Evolutionary conservation across 2,113 vertebrate genomes (phyloP).

Genomic region (Pituophis catenifer): DNA sequence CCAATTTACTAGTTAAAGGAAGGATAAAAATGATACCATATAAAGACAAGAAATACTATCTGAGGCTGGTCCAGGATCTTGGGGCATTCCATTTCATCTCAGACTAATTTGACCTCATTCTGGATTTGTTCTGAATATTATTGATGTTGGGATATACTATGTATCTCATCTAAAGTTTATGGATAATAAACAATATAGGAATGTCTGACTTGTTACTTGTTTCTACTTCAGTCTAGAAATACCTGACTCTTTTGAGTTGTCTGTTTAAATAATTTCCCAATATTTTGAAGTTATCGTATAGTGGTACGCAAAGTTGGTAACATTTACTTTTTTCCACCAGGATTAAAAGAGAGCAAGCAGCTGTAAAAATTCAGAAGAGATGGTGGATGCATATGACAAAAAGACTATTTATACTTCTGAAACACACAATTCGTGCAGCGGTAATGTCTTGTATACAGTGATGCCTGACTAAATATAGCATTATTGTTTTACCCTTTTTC

Average conservation of each 20-base stretch:
- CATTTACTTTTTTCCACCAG: slow-evolving; percentile 24
- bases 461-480: not conserved
- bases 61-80: not conserved
- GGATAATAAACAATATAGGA: not conserved
- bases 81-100: not conserved
- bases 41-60: not conserved
- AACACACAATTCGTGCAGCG: slow-evolving; percentile 56
- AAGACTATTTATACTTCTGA: slow-evolving; percentile 66
- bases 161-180: not conserved
- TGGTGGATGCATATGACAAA: slow-evolving; percentile 53
- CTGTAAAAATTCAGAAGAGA: slow-evolving; percentile 53
- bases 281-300: not conserved
- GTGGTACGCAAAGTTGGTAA: not conserved
- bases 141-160: not conserved
- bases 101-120: not conserved
- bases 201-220: not conserved
- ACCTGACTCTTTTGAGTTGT: not conserved
- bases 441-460: slow-evolving; percentile 48
- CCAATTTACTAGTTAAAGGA: not conserved
- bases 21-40: not conserved
- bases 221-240: not conserved
- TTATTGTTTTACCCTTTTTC: not conserved
- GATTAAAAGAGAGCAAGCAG: slow-evolving; percentile 31
- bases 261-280: not conserved
- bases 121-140: not conserved